Evolutionary conservation across 1,140 invertebrate species (phyloP).

Genomic region (Zaprionus nigranus): DNA sequence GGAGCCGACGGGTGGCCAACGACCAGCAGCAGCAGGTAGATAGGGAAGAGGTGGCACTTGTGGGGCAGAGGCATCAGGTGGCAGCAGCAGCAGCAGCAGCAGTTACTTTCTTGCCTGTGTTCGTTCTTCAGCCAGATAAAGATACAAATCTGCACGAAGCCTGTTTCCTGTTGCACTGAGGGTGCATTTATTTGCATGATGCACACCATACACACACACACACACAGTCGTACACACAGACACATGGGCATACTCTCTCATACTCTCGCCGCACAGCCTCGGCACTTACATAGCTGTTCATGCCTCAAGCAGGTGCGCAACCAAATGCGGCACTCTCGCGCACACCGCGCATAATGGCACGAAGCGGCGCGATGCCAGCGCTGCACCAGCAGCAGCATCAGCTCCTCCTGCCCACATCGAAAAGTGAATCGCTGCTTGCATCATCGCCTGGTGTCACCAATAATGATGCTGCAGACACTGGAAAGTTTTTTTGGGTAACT

Average conservation of each 20-base stretch:
- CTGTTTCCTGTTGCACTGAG: conserved; percentile 80
- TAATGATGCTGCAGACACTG: conserved; percentile 42
- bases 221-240: conserved; percentile 1
- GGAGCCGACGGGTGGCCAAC: conserved; percentile 26
- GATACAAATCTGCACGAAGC: conserved; percentile 82
- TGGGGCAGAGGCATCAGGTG: conserved; percentile 21
- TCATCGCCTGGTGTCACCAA: conserved; percentile 37
- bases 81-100: conserved; percentile 32
- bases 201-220: conserved; percentile 53
- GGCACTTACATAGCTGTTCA: conserved; percentile 43
- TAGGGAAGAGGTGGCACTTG: conserved; percentile 10
- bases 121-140: conserved; percentile 70
- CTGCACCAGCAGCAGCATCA: conserved; percentile 13
- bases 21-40: conserved; percentile 22
- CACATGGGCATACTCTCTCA: neutral
- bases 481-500: conserved; percentile 57
- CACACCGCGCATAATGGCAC: conserved; percentile 57
- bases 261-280: conserved; percentile 7
- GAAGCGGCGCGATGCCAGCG: conserved; percentile 38
- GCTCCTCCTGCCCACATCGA: conserved; percentile 65
- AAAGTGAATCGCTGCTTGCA: conserved; percentile 64
- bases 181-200: conserved; percentile 82
- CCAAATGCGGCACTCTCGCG: conserved; percentile 46
- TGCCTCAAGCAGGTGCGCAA: conserved; percentile 48
- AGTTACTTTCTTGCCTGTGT: conserved; percentile 63